A percentile compares a stretch with the other conserved stretches of the same genome.
Conservation (phyloP, 1,140 invertebrate genomes). For the Pristionchus pacificus region DNA sequence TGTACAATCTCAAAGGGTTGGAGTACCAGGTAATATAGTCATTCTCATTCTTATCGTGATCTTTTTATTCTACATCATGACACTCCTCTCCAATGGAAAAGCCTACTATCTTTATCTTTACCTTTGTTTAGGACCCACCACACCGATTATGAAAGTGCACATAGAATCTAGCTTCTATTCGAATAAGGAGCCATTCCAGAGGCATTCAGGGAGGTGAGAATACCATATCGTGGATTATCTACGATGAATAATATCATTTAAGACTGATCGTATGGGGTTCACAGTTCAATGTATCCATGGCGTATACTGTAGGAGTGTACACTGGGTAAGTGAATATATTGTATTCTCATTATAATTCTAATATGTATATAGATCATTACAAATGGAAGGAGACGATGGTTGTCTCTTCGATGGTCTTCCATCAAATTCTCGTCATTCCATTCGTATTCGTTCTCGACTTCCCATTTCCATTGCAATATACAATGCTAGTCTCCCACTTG, state of each 20-base stretch:
- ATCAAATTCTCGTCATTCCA: not conserved
- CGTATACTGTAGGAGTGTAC: constrained; percentile 1
- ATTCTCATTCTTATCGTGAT: too few species aligned
- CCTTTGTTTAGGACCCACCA: not conserved
- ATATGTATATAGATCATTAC: not conserved
- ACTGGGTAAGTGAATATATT: constrained; percentile 2
- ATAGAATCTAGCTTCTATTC: not conserved
- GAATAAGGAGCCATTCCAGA: not conserved
- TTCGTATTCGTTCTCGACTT: constrained; percentile 61
- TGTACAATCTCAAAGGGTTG: not conserved
- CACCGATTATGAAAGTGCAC: not conserved
- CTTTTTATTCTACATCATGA: too few species aligned
- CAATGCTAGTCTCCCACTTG: constrained; percentile 67
- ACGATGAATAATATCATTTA: too few species aligned
- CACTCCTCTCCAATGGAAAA: too few species aligned
- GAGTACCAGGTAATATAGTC: not conserved
- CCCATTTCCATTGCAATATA: constrained; percentile 69
- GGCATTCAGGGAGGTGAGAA: not conserved
- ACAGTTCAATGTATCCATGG: not conserved
- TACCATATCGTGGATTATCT: too few species aligned
- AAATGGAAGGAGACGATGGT: not conserved
- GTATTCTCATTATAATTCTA: not conserved
- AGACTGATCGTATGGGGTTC: too few species aligned
- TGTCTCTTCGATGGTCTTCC: not conserved
- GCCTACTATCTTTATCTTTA: not conserved